phyloP scores from a whole-genome alignment of 2,888 invertebrate species.

The Pyrocoelia pectoralis region DNA sequence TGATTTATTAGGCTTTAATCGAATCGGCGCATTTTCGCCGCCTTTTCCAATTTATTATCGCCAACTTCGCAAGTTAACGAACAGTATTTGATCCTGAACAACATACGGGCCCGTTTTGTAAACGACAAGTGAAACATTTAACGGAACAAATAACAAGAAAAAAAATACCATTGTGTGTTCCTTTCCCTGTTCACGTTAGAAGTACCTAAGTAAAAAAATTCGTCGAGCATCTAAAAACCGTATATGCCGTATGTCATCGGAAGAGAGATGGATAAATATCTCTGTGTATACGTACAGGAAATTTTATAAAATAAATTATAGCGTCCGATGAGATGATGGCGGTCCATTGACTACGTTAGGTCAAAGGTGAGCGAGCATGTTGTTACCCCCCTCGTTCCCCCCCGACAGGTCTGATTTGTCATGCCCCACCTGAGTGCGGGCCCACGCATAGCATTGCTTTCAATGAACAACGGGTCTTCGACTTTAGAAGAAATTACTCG shows the following conservation, averaged over 20 bases:
- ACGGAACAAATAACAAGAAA: conserved; percentile 34
- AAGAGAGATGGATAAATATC: conserved; percentile 33
- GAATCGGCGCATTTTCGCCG: neutral
- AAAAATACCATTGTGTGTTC: conserved; percentile 39
- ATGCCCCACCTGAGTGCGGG: conserved; percentile 55
- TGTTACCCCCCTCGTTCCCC: conserved; percentile 45
- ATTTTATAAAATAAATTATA: conserved; percentile 53
- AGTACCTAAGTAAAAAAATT: neutral
- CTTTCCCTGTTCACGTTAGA: conserved; percentile 15
- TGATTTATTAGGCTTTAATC: neutral
- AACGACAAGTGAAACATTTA: conserved; percentile 33
- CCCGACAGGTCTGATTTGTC: conserved; percentile 55
- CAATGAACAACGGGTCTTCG: conserved; percentile 44
- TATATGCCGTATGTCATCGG: conserved; percentile 26
- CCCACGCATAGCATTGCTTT: conserved; percentile 54
- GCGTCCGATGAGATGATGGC: conserved; percentile 58
- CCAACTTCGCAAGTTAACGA: neutral
- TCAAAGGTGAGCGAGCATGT: conserved; percentile 58
- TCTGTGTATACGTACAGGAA: conserved; percentile 40
- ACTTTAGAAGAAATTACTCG: conserved; percentile 19
- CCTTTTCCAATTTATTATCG: conserved; percentile 9
- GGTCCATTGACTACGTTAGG: conserved; percentile 57
- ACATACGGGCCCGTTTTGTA: conserved; percentile 29
- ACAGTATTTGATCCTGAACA: conserved; percentile 39
- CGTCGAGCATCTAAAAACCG: neutral